Evolutionary conservation across 2,113 vertebrate genomes (phyloP), one percentile per base, ranked within the genome.

Genomic region (Xyliphius kryptos): DNA sequence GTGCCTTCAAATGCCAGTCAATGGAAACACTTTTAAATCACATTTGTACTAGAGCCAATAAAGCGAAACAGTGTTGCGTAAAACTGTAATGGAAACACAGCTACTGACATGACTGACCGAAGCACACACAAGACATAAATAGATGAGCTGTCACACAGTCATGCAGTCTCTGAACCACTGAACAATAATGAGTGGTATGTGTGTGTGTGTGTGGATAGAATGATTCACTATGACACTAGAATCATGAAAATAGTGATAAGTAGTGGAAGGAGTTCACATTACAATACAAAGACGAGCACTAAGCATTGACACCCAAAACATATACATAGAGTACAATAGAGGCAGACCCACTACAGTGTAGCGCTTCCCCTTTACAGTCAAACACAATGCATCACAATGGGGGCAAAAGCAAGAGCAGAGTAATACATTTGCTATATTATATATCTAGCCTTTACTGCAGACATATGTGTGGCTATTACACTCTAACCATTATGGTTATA

Each of bases 201-300:
- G 40, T 43, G 53, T 52, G 46, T 62, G 41, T n/a, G 16, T 16
- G 15, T 38, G 43, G 47, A 48, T 38, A 36, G 51, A 56, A 63
- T 63, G 58, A 40, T 49, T 55, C 40, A 49, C 37, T 66, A 54
- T 49, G 19, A 46, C 61, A 73, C 40, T 22, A 56, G n/a, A n/a
- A n/a, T n/a, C n/a, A n/a, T n/a, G 43, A 47, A 66, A 67, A 63
- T 68, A 62, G 51, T 55, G 66, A 66, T 40, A 73, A 56, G 15
- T 20, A 36, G 56, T 66, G 63, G 5, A 49, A 61, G 20, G 41
- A 40, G 22, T 13, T 40, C 64, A 69, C 68, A 60, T 52, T 68
- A 76, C 74, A 69, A 58, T 56, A 76, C 64, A 37, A 61, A 60
- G 74, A n/a, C 46, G 59, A 74, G 57, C 66, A 77, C 69, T 59